Evolutionary conservation across 2,797 vertebrate species (phyloP).

Genomic region (Dipus sagitta): DNA sequence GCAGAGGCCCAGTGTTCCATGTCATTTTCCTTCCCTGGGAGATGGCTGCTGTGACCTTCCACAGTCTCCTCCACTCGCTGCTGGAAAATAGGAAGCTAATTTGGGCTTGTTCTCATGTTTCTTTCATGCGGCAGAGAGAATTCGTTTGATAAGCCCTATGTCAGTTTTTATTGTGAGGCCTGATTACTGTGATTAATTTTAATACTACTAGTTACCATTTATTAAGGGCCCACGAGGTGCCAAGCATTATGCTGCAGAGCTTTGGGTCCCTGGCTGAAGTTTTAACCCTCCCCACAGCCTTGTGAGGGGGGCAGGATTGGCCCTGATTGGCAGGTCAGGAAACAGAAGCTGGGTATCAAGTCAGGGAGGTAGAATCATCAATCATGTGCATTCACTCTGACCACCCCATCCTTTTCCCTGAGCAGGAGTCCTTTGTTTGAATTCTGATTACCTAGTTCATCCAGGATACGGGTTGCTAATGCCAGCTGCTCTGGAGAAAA

Average conservation of each 20-base stretch:
- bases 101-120: slow-evolving; percentile 83
- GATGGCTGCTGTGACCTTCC: slow-evolving; percentile 80
- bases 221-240: slow-evolving; percentile 66
- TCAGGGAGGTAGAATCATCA: neutral
- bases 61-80: slow-evolving; percentile 69
- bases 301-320: neutral
- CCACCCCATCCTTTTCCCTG: neutral
- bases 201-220: slow-evolving; percentile 77
- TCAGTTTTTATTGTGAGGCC: slow-evolving; percentile 80
- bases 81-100: slow-evolving; percentile 81
- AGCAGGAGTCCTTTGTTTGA: neutral
- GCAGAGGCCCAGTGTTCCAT: slow-evolving; percentile 63
- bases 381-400: neutral
- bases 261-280: neutral
- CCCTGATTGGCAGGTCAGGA: neutral
- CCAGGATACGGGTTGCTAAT: neutral
- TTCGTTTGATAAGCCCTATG: slow-evolving; percentile 77
- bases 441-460: neutral
- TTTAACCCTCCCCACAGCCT: slow-evolving; percentile 16
- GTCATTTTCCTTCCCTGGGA: slow-evolving; percentile 75
- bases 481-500: neutral
- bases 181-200: slow-evolving; percentile 83
- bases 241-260: neutral
- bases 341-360: neutral
- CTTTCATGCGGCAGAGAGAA: slow-evolving; percentile 76